phyloP scores from a whole-genome alignment of 64 coral and sea anemone species.

The Stylophora pistillata region DNA sequence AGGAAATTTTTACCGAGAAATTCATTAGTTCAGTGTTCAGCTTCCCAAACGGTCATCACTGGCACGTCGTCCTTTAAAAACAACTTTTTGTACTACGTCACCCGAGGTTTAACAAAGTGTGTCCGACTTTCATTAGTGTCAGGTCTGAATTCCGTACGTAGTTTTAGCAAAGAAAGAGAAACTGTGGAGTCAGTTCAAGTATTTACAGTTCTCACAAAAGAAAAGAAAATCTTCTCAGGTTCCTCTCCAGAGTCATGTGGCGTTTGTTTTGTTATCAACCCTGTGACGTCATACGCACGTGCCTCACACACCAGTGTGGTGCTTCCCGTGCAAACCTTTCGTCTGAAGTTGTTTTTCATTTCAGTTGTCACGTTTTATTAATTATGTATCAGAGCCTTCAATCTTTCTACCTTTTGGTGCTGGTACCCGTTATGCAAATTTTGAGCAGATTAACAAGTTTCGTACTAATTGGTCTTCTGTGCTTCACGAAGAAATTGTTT shows the following conservation, averaged over 20 bases:
- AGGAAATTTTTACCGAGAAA: too few species aligned
- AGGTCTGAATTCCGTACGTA: too few species aligned
- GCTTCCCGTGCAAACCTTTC: background rate
- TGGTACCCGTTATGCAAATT: constrained; percentile 34
- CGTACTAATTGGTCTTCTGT: background rate
- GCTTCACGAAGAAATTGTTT: background rate
- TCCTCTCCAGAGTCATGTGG: too few species aligned
- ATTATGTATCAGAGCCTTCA: constrained; percentile 12
- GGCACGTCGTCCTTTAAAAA: too few species aligned
- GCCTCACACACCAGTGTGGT: background rate
- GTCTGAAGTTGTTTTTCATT: background rate
- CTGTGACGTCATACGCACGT: background rate
- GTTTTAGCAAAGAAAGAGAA: too few species aligned
- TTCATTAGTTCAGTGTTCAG: too few species aligned
- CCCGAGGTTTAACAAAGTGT: too few species aligned
- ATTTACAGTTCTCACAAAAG: too few species aligned
- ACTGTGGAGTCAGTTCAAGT: too few species aligned
- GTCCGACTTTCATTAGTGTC: too few species aligned
- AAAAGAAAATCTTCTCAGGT: background rate
- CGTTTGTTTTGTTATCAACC: background rate
- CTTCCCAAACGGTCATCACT: too few species aligned
- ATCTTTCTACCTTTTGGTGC: background rate
- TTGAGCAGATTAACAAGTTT: background rate
- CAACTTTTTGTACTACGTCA: too few species aligned
- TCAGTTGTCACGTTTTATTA: constrained; percentile 22